phyloP scores from a whole-genome alignment of 1,140 invertebrate species.

The Bombus ignitus region DNA sequence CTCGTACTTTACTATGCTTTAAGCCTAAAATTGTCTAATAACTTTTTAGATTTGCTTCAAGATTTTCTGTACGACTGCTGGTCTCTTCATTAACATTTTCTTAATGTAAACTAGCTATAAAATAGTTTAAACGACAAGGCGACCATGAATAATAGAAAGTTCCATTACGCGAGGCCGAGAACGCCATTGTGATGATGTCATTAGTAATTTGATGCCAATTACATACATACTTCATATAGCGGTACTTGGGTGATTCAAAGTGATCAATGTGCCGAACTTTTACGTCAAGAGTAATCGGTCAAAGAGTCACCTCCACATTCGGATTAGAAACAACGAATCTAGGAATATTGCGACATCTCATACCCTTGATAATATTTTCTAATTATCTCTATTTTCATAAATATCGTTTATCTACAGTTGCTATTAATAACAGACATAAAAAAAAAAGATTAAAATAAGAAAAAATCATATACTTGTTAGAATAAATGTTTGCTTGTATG shows the following conservation, averaged over 20 bases:
- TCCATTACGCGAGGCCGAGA: neutral
- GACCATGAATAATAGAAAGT: constrained; percentile 15
- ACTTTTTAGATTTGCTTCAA: neutral
- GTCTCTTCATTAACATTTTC: neutral
- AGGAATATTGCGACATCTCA: neutral
- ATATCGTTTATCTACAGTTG: neutral
- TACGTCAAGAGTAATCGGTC: neutral
- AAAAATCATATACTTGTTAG: neutral
- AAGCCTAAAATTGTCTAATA: neutral
- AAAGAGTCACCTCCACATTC: neutral
- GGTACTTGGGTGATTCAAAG: constrained; percentile 13
- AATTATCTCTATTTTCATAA: neutral
- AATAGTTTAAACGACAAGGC: neutral
- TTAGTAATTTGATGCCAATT: constrained; percentile 49
- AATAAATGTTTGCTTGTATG: neutral
- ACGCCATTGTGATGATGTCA: constrained; percentile 56
- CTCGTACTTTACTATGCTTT: accelerated
- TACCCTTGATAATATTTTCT: too few relatives aligned
- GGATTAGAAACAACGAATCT: neutral
- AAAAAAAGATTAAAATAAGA: neutral
- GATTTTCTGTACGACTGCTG: too few relatives aligned
- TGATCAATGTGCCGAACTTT: constrained; percentile 5
- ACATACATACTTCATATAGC: constrained; percentile 47
- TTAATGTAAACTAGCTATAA: neutral
- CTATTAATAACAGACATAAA: neutral